Base-by-base conservation (phyloP, 2,797 vertebrate genomes). In the Onychomys torridus region DNA sequence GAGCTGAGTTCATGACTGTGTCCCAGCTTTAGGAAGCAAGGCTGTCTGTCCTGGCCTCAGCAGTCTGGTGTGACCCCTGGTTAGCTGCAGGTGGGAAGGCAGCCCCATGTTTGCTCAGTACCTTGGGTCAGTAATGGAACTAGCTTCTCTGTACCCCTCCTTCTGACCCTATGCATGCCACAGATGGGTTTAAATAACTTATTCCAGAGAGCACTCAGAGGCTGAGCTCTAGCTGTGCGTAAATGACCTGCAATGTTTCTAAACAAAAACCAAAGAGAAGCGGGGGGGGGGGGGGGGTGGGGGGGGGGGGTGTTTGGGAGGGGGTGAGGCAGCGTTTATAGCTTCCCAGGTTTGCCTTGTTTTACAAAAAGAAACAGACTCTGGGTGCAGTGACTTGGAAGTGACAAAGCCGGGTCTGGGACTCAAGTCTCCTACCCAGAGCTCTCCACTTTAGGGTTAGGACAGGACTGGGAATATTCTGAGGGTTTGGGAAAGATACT, bases 361-460 rank as follows among this genome's bases (percentile, higher is more conserved):
- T 81, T 93, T 86, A 63, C 59, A 63, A 83, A 83, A 63, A 63
- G 27, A 90, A 91, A 65, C 46, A 77, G 61, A 93, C n/a, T 88
- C 6, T 43, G 75, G 46, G 12, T 65, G 55, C 69, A 52, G 40
- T 49, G 34, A 71, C 43, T 82, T 89, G 21, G 29, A 43, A 81
- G 23, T 69, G 34, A 63, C 73, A 40, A 82, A 55, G 49, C 59
- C 46, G 10, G 55, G 27, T 19, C 81, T 27, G 17, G 63, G 89
- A 89, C 40, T 83, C 76, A 71, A 17, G 23, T 29, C 57, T 43
- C 43, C 40, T 2, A 11, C 17, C 17, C 16, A 19, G 34, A 40
- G 5, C 34, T 61, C 5, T 1, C 32, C 23, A 25, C 63, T 34
- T 46, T 2, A 19, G 71, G 55, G 25, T 89, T 78, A 85, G 27